Conservation (phyloP, 2,797 vertebrate genomes). For the Apogon talboti region DNA sequence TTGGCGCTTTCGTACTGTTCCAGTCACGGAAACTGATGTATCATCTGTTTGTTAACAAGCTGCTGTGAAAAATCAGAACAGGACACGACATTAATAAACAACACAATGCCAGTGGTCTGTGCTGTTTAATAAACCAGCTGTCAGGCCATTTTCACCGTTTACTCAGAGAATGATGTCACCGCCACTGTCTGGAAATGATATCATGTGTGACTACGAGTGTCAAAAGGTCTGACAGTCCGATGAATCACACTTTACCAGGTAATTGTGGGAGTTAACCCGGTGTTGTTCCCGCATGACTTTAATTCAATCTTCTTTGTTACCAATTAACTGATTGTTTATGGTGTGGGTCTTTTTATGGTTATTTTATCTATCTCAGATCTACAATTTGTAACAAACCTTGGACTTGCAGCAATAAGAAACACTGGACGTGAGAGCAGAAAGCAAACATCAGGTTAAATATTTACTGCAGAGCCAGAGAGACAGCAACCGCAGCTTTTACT, state of each 20-base stretch:
- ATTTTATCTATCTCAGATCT: neutral
- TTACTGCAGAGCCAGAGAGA: constrained; percentile 21
- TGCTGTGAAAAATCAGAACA: constrained; percentile 3
- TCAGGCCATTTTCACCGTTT: constrained; percentile 21
- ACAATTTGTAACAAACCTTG: neutral
- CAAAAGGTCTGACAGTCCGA: constrained; percentile 19
- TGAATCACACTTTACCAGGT: constrained; percentile 26
- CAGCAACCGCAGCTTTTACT: constrained; percentile 11
- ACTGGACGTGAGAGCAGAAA: constrained; percentile 3
- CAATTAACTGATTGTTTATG: neutral
- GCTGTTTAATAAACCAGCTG: constrained; percentile 57
- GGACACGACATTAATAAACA: constrained; percentile 23
- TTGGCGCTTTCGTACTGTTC: too few relatives aligned
- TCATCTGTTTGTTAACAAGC: constrained; percentile 13
- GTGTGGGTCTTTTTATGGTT: neutral
- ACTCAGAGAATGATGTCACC: constrained; percentile 54
- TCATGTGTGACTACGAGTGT: constrained; percentile 31
- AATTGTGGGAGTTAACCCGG: neutral
- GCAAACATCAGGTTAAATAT: constrained; percentile 65
- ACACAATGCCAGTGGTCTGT: constrained; percentile 27
- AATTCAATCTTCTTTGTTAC: neutral
- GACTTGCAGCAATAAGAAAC: neutral
- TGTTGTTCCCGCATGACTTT: neutral
- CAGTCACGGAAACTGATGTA: constrained; percentile 18
- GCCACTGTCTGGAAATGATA: constrained; percentile 51